Evolutionary conservation across 2,113 vertebrate species (phyloP).

Genomic region (Antigone vipio): DNA sequence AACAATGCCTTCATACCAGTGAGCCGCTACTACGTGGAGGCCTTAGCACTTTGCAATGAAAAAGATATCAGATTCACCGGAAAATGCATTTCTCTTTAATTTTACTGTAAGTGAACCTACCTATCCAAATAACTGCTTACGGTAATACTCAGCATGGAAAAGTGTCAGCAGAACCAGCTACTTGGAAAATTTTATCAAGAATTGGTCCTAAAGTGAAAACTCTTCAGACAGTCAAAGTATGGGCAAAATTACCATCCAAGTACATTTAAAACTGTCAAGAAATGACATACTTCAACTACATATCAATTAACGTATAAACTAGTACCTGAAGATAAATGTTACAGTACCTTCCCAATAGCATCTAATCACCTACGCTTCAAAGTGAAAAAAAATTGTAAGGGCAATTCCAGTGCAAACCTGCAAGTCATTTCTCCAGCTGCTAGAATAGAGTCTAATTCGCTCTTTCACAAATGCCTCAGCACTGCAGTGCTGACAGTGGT

Average conservation of each 20-base stretch:
- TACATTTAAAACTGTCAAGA: neutral
- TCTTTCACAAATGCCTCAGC: neutral
- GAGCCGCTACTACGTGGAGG: neutral
- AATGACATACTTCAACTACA: neutral
- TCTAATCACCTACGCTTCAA: neutral
- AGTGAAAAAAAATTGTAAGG: neutral
- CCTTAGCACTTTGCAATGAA: neutral
- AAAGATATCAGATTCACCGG: neutral
- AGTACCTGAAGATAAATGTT: neutral
- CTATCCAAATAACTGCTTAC: neutral
- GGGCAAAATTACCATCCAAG: neutral
- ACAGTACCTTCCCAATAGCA: neutral
- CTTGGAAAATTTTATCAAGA: neutral
- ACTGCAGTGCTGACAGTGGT: neutral
- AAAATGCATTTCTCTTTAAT: neutral
- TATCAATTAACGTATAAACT: neutral
- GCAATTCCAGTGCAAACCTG: neutral
- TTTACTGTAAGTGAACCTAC: neutral
- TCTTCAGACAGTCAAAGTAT: neutral
- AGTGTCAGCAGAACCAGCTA: neutral
- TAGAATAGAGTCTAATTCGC: neutral
- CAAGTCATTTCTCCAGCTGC: neutral
- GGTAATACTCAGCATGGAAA: neutral
- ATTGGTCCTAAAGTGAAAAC: neutral
- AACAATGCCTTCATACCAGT: neutral